These are phyloP conservation scores for Leptinotarsa texana DNA, from an alignment of 1,140 invertebrate genomes.

Conservation along the genomic window DNA sequence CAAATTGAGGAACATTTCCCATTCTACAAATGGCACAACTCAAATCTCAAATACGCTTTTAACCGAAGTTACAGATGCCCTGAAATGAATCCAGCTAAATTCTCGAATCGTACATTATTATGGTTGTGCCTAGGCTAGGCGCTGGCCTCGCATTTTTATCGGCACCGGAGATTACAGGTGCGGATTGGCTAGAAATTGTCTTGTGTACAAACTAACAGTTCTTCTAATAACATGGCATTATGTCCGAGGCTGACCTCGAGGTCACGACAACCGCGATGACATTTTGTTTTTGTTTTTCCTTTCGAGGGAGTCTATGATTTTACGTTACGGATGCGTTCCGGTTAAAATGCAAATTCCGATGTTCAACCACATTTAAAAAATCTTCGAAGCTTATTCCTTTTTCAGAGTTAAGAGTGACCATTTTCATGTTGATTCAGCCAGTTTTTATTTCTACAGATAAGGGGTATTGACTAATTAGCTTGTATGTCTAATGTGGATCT, in stretches of 20 bases:
- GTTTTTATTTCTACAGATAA: too few species aligned
- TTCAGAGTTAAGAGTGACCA: too few species aligned
- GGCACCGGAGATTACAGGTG: constrained; percentile 23
- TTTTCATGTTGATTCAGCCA: too few species aligned
- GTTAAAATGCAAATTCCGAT: background rate
- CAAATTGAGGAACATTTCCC: too few species aligned
- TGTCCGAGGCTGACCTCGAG: constrained; percentile 27
- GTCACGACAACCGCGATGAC: constrained; percentile 22
- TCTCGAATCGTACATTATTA: constrained; percentile 8
- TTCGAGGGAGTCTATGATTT: background rate
- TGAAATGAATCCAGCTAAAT: too few species aligned
- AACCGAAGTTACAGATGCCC: too few species aligned
- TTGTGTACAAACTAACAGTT: constrained; percentile 36
- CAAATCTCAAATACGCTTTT: too few species aligned
- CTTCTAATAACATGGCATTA: constrained; percentile 38
- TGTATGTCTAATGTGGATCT: too few species aligned
- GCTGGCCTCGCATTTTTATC: constrained; percentile 14
- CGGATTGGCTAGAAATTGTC: constrained; percentile 15
- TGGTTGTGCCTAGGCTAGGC: background rate
- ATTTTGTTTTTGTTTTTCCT: constrained; percentile 10
- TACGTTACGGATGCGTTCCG: background rate
- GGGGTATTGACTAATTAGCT: too few species aligned
- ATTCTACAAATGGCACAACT: too few species aligned
- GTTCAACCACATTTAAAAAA: too few species aligned
- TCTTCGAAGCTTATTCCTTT: too few species aligned